Evolutionary conservation across 2,888 invertebrate genomes (phyloP), one percentile per base, ranked within the genome.

Genomic region (Odontomyia ornata): DNA sequence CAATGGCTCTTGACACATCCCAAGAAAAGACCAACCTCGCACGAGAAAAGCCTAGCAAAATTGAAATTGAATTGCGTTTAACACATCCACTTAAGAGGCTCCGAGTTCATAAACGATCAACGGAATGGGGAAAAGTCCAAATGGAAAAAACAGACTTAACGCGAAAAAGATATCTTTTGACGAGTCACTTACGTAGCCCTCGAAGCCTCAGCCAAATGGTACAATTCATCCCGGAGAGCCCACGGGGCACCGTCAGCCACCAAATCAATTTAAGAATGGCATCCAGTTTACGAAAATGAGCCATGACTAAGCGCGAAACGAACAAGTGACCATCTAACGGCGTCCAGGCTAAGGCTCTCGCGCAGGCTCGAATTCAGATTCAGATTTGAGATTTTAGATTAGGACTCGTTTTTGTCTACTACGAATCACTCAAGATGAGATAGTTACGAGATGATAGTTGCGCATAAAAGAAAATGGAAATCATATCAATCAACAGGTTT

Each of bases 401-500:
- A 69, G 69, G 69, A 67, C 43, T 67, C 67, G 69, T 47, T 69
- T 69, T 69, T 67, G 64, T 30, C 30, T 30, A 30, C 64, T 30
- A 64, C 27, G 64, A 30, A 15, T 64, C 64, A 64, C 64, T 30
- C 28, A 11, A 47, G 47, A 69, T 47, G 69, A 69, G 69, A 69
- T 57, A 56, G 72, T 57, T 56, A 56, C 18, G 72, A 56, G 57
- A 72, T 78, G 76, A 65, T 76, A 76, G 67, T 77, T 75, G 57
- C 71, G 65, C 64, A 65, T 67, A 76, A 76, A 77, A 57, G 72
- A 79, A 76, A 77, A 77, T 79, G 79, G 73, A 76, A 79, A 79
- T 79, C 79, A 79, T 77, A 79, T 79, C 79, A 79, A 79, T 79
- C 79, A 79, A 77, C 79, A 79, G 77, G 77, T 79, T 75, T 62